Evolutionary conservation across 2,113 vertebrate species (phyloP).

Genomic region (Sapayoa aenigma): DNA sequence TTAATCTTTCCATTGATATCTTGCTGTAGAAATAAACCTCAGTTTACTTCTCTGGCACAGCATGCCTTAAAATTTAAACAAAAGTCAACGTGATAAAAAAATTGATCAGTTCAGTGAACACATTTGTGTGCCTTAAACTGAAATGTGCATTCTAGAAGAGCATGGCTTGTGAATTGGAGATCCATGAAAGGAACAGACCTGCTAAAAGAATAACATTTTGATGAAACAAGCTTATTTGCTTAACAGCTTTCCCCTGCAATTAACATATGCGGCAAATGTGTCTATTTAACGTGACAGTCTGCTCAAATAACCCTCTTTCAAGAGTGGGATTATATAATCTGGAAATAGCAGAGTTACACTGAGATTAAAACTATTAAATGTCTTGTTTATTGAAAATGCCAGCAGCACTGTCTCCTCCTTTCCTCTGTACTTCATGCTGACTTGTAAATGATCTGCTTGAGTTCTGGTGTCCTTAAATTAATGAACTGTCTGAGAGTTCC

Average conservation of each 20-base stretch:
- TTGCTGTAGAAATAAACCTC: background rate
- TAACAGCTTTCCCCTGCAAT: conserved; percentile 62
- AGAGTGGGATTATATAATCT: conserved; percentile 50
- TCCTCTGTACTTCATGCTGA: background rate
- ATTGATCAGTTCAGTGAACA: conserved; percentile 37
- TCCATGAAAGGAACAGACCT: conserved; percentile 35
- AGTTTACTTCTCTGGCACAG: background rate
- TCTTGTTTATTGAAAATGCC: background rate
- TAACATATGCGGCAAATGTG: background rate
- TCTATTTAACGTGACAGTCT: conserved; percentile 36
- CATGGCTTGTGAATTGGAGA: background rate
- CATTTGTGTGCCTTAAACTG: conserved; percentile 29
- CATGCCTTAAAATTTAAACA: background rate
- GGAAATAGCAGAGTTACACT: background rate
- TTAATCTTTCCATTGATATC: background rate
- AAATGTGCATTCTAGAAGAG: conserved; percentile 23
- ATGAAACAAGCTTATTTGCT: conserved; percentile 52
- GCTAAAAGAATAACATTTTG: conserved; percentile 62
- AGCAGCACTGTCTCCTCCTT: background rate
- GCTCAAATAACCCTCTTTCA: conserved; percentile 11
- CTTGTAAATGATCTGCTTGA: background rate
- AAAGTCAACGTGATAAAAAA: background rate
- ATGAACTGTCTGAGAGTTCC: background rate
- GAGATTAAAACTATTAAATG: conserved; percentile 29
- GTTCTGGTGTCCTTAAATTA: background rate